Conservation (phyloP, 2,797 vertebrate genomes). For the Gorsachius magnificus region DNA sequence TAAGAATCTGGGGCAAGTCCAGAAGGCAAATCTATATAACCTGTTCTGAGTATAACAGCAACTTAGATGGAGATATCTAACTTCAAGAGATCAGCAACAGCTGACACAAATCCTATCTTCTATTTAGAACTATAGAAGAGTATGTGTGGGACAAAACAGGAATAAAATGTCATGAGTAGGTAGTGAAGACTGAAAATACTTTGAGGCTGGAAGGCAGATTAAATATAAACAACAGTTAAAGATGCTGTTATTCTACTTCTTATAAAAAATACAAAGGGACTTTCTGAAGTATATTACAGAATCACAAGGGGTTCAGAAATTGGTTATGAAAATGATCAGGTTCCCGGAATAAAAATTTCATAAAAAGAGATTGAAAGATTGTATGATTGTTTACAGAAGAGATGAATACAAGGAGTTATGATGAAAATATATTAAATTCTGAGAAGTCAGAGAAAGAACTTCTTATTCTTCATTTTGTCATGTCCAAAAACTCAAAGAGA, state of each 20-base stretch:
- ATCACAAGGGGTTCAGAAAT: not conserved
- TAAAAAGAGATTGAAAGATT: constrained; percentile 36
- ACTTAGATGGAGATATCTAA: not conserved
- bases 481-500: not conserved
- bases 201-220: not conserved
- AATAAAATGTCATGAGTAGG: not conserved
- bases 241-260: not conserved
- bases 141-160: not conserved
- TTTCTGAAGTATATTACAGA: constrained; percentile 2
- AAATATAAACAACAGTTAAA: not conserved
- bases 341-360: constrained; percentile 18
- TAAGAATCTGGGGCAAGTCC: not conserved
- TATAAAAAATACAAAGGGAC: not conserved
- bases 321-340: not conserved
- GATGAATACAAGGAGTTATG: not conserved
- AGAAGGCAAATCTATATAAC: not conserved
- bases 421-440: constrained; percentile 30
- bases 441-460: not conserved
- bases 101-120: not conserved
- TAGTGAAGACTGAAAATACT: not conserved
- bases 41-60: not conserved
- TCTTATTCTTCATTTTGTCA: not conserved
- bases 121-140: not conserved
- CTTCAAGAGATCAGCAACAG: not conserved
- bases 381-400: constrained; percentile 5